phyloP scores from a whole-genome alignment of 2,113 vertebrate genomes.

The Apistogramma diplotaenia region DNA sequence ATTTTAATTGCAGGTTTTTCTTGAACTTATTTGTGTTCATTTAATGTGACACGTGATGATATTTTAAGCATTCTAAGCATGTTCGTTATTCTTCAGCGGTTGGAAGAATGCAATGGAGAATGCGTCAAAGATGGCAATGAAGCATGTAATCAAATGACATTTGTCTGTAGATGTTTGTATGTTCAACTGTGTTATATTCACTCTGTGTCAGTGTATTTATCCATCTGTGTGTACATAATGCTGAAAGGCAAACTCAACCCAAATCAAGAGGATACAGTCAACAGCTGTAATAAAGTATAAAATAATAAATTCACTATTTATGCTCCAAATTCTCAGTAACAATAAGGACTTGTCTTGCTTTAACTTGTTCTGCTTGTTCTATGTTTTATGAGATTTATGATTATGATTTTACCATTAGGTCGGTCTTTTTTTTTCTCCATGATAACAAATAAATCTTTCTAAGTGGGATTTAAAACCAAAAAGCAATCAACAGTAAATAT shows the following conservation, averaged over 20 bases:
- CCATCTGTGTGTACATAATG: conserved; percentile 52
- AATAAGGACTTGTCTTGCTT: background rate
- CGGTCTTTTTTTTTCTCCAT: background rate
- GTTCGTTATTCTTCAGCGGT: conserved; percentile 63
- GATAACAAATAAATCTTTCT: background rate
- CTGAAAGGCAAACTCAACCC: conserved; percentile 58
- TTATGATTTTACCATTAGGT: background rate
- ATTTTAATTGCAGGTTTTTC: conserved; percentile 20
- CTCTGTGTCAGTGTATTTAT: conserved; percentile 49
- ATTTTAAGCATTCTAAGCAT: conserved; percentile 69
- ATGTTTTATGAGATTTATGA: background rate
- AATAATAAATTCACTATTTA: background rate
- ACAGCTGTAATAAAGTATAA: background rate
- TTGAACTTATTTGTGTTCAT: conserved; percentile 32
- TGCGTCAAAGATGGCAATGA: conserved; percentile 52
- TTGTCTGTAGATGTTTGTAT: conserved; percentile 64
- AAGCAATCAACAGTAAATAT: background rate
- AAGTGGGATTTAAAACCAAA: background rate
- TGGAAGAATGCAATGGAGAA: conserved; percentile 69
- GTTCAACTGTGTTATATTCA: conserved; percentile 62
- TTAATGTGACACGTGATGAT: conserved; percentile 51
- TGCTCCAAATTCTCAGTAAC: background rate
- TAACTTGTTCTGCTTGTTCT: background rate
- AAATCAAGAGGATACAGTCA: conserved; percentile 11
- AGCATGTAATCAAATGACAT: conserved; percentile 67